Conservation (phyloP, 2,113 vertebrate species). For the Capreolus pygargus region DNA sequence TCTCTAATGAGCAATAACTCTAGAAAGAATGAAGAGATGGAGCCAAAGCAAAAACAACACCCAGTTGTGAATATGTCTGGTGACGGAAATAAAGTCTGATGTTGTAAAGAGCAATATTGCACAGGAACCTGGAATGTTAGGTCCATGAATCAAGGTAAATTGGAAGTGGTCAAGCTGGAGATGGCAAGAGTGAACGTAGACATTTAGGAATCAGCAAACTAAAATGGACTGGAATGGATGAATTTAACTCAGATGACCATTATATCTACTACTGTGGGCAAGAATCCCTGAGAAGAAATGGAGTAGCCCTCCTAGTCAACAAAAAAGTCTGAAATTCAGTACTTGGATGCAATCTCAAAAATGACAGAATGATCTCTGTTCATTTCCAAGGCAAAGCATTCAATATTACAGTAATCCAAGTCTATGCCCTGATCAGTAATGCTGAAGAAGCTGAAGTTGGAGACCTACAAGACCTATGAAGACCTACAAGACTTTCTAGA, state of each 20-base stretch:
- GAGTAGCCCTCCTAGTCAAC: neutral
- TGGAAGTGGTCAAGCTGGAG: neutral
- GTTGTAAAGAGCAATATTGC: neutral
- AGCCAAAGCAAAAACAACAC: neutral
- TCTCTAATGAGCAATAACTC: neutral
- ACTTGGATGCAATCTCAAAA: neutral
- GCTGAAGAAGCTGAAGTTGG: neutral
- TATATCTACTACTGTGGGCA: neutral
- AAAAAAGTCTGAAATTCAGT: neutral
- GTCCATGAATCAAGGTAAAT: neutral
- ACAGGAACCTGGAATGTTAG: neutral
- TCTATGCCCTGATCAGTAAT: neutral
- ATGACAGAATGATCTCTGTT: neutral
- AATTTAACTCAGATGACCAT: neutral
- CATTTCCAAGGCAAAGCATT: neutral
- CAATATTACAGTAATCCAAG: neutral
- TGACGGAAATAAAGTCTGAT: neutral
- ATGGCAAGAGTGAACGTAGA: neutral
- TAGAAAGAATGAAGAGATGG: neutral
- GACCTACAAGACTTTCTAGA: neutral
- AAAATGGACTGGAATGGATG: neutral
- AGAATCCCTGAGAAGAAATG: neutral
- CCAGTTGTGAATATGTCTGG: neutral
- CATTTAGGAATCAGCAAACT: neutral
- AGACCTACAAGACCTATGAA: neutral